Conservation (phyloP, 2,113 vertebrate species). For the Nothoprocta pentlandii region DNA sequence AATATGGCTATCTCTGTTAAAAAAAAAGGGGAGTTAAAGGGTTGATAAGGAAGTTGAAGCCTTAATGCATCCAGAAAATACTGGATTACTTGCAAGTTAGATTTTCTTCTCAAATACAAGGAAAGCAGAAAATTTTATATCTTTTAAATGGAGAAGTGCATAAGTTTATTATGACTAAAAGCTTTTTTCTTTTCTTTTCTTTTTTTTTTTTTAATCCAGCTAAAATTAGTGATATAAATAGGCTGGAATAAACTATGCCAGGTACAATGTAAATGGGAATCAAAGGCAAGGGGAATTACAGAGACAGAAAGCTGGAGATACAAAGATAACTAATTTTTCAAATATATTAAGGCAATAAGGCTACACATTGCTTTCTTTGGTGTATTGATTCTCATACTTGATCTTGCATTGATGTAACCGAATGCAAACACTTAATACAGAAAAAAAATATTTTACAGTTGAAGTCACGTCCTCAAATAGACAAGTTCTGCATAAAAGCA, state of each 20-base stretch:
- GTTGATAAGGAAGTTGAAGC: neutral
- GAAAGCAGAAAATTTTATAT: neutral
- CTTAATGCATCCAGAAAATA: neutral
- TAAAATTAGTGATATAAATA: constrained; percentile 67
- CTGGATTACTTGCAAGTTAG: neutral
- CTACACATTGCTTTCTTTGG: constrained; percentile 50
- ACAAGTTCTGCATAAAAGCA: constrained; percentile 53
- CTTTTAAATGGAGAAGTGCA: constrained; percentile 64
- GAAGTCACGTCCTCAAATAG: constrained; percentile 36
- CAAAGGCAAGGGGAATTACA: constrained; percentile 44
- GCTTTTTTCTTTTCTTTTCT: constrained; percentile 29
- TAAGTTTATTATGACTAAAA: constrained; percentile 65
- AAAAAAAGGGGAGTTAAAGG: neutral
- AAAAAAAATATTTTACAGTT: constrained; percentile 63
- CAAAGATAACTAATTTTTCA: constrained; percentile 51
- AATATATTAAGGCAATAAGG: constrained; percentile 64
- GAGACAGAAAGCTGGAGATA: constrained; percentile 30
- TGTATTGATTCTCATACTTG: constrained; percentile 29
- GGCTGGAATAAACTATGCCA: constrained; percentile 40
- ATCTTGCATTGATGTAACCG: constrained; percentile 54
- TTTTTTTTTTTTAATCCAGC: constrained; percentile 48
- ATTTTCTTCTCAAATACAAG: neutral
- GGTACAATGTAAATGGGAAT: constrained; percentile 31
- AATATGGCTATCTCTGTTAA: neutral
- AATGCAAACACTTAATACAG: constrained; percentile 38